Base-by-base conservation (phyloP, 2,797 vertebrate genomes). In the Intellagama lesueurii region DNA sequence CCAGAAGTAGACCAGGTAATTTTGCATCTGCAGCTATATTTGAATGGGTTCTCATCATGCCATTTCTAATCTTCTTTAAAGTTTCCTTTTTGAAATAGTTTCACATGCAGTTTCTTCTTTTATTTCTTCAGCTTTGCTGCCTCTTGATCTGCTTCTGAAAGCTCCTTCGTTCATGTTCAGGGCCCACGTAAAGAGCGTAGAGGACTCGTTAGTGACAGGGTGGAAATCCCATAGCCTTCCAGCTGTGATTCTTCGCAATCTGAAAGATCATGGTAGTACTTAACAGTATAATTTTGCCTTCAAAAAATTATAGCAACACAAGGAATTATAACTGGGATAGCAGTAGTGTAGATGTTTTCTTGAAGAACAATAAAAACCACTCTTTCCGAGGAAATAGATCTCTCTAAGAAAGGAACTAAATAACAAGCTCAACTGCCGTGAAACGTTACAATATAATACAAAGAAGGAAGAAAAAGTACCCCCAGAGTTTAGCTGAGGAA, bases 1-100 rank as follows among this genome's bases (percentile, higher is more conserved):
- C 96, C 56, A 98, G 97, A 72, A n/a, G 7, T 49, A 84, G 83
- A 73, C 68, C 98, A 97, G 98, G 98, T 98, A 98, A 91, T 87
- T 92, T 87, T 32, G 9, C 40, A 3, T 28, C 89, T 87, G 24
- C 2, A 84, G 81, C 85, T 1, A 88, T 75, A 86, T 17, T 52
- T 70, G 47, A 81, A 49, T 2, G 70, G 81, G 80, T 83, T 73
- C 49, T 69, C 69, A 82, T 75, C 17, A 56, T 78, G 60, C 0
- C 0, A 85, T 90, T 88, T 94, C 35, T 52, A 91, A 52, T 24
- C 47, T 77, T 86, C 88, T 86, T 4, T 88, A 76, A n/a, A n/a
- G 82, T 88, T 44, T 19, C 6, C 12, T 64, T 64, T 92, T 90
- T 73, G 8, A 56, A 56, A 56, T 0, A 87, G 49, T 90, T 94